A percentile compares a stretch with the other conserved stretches of the same genome.
Evolutionary conservation across 2,797 vertebrate genomes (phyloP).

Genomic region (Microtus californicus): DNA sequence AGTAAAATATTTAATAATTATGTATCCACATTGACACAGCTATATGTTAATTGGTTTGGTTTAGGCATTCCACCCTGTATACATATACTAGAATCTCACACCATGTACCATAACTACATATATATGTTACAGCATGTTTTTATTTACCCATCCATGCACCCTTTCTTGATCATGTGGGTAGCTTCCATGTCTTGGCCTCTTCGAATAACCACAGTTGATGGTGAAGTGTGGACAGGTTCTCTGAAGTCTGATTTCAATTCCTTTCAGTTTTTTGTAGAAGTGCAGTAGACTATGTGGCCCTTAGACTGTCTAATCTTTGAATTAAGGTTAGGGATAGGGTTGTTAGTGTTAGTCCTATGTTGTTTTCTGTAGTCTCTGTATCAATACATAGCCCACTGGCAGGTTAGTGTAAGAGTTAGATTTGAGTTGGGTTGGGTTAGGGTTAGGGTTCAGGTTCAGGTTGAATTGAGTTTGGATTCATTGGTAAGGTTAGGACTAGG

Average conservation of each 20-base stretch:
- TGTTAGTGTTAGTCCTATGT: neutral
- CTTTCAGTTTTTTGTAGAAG: neutral
- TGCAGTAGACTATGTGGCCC: too few relatives aligned
- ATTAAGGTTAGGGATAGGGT: neutral
- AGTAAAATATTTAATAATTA: neutral
- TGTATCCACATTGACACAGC: neutral
- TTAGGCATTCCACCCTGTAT: neutral
- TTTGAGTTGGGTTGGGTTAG: neutral
- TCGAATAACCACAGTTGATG: neutral
- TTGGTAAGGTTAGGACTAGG: neutral
- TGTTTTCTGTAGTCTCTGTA: neutral
- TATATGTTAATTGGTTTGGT: neutral
- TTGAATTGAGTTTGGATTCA: neutral
- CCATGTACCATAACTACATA: neutral
- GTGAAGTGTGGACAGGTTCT: neutral
- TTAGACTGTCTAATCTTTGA: neutral
- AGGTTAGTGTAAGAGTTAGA: neutral
- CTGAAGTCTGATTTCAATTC: neutral
- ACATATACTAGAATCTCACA: neutral
- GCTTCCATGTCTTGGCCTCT: neutral
- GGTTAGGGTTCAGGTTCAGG: neutral
- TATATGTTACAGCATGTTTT: neutral
- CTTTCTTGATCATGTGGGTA: neutral
- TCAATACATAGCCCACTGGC: neutral
- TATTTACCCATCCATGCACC: too few relatives aligned